phyloP scores from a whole-genome alignment of 2,888 invertebrate genomes.

The Sphinx pinastri region DNA sequence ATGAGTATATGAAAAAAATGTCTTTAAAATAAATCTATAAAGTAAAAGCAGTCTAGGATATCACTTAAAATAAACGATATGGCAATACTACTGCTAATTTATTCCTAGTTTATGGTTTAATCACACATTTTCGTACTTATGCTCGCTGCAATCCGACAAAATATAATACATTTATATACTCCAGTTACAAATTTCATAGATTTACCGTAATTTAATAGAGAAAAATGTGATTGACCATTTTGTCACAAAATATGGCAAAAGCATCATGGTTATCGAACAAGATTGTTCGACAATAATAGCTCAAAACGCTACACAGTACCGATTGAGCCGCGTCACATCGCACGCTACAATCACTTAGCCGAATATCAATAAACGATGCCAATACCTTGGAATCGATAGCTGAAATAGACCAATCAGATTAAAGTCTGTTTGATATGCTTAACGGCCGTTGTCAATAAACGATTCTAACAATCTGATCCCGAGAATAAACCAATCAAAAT shows the following conservation, averaged over 20 bases:
- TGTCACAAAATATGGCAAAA: constrained; percentile 7
- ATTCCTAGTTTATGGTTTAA: constrained; percentile 12
- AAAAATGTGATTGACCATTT: constrained; percentile 5
- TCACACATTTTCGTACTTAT: constrained; percentile 7
- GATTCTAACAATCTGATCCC: too few relatives aligned
- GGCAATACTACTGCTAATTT: constrained; percentile 43
- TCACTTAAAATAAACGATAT: constrained; percentile 60
- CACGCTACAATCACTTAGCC: not conserved
- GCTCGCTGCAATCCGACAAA: not conserved
- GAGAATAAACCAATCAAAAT: too few relatives aligned
- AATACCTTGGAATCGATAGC: too few relatives aligned
- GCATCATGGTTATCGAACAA: not conserved
- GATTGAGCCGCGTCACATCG: not conserved
- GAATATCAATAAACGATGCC: not conserved
- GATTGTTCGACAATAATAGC: not conserved
- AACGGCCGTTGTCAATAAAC: too few relatives aligned
- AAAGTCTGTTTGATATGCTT: too few relatives aligned
- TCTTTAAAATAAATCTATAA: constrained; percentile 45
- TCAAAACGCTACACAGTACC: constrained; percentile 13
- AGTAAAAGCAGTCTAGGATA: constrained; percentile 68
- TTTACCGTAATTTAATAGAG: not conserved
- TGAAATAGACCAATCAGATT: too few relatives aligned
- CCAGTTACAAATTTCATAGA: not conserved
- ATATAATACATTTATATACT: not conserved
- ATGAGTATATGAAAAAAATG: constrained; percentile 25